These are phyloP conservation scores for Gobio occitaniae DNA, from an alignment of 2,797 vertebrate genomes.

Conservation along the genomic window DNA sequence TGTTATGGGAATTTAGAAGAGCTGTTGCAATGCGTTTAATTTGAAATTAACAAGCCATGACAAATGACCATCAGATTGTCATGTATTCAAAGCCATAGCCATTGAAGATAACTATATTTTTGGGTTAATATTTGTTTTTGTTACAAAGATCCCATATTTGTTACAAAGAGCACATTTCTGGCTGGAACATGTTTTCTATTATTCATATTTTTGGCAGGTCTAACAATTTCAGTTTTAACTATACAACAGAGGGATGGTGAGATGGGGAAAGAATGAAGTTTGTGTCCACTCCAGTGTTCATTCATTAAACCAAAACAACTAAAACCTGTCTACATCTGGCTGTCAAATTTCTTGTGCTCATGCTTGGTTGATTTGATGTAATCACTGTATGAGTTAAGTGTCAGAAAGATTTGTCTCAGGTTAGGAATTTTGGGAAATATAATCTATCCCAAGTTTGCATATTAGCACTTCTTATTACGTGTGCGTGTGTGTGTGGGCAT, in stretches of 20 bases:
- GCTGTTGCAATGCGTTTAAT: background rate
- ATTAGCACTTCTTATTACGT: too few species aligned
- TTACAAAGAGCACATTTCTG: background rate
- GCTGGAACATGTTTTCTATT: background rate
- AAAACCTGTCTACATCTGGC: background rate
- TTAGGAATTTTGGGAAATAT: background rate
- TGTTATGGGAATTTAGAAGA: background rate
- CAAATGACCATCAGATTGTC: background rate
- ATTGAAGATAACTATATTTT: background rate
- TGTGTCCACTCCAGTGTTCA: background rate
- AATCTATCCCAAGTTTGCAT: too few species aligned
- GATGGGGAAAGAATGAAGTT: background rate
- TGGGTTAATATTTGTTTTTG: too few species aligned
- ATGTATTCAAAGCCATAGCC: background rate
- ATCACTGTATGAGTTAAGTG: too few species aligned
- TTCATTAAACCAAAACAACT: background rate
- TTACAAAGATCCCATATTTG: too few species aligned
- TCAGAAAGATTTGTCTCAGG: background rate
- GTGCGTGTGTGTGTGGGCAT: too few species aligned
- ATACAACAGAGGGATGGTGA: background rate
- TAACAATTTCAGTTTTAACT: background rate
- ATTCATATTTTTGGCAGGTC: background rate
- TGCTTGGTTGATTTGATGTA: background rate
- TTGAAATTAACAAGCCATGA: background rate
- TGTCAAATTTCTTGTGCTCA: background rate